phyloP scores from a whole-genome alignment of 2,113 vertebrate species.

The Semicossyphus pulcher region DNA sequence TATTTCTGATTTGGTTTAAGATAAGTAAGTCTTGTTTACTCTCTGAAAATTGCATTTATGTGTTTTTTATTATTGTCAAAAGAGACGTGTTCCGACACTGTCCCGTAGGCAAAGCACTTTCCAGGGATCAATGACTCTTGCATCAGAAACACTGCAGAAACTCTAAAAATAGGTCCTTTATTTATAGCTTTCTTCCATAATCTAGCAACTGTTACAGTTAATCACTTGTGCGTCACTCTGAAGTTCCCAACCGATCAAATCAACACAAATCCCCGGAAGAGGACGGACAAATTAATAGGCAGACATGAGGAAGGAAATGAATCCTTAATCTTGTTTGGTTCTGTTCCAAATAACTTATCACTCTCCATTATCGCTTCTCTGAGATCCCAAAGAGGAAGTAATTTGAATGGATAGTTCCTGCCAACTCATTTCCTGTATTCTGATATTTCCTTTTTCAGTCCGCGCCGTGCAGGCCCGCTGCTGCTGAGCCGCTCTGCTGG shows the following conservation, averaged over 20 bases:
- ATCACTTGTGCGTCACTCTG: slow-evolving; percentile 52
- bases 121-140: slow-evolving; percentile 10
- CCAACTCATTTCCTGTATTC: slow-evolving; percentile 83
- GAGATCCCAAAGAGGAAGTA: slow-evolving; percentile 80
- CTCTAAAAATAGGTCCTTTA: slow-evolving; percentile 20
- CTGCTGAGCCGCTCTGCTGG: slow-evolving; percentile 45
- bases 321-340: slow-evolving; percentile 71
- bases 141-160: slow-evolving; percentile 14
- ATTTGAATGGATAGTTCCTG: slow-evolving; percentile 85
- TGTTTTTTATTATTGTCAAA: background rate
- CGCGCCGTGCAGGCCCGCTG: slow-evolving; percentile 26
- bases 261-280: slow-evolving; percentile 69
- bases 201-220: slow-evolving; percentile 46
- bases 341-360: slow-evolving; percentile 79
- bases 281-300: slow-evolving; percentile 62
- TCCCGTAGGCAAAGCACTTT: slow-evolving; percentile 4
- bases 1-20: background rate
- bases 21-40: background rate
- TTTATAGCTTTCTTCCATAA: slow-evolving; percentile 37
- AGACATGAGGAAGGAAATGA: slow-evolving; percentile 76
- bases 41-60: background rate
- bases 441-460: slow-evolving; percentile 78
- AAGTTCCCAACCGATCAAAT: slow-evolving; percentile 47
- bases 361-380: slow-evolving; percentile 75
- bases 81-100: background rate